Percentiles rank a stretch among this genome's conserved stretches.
Conservation (phyloP, 2,113 vertebrate species). For the Callopanchax toddi region DNA sequence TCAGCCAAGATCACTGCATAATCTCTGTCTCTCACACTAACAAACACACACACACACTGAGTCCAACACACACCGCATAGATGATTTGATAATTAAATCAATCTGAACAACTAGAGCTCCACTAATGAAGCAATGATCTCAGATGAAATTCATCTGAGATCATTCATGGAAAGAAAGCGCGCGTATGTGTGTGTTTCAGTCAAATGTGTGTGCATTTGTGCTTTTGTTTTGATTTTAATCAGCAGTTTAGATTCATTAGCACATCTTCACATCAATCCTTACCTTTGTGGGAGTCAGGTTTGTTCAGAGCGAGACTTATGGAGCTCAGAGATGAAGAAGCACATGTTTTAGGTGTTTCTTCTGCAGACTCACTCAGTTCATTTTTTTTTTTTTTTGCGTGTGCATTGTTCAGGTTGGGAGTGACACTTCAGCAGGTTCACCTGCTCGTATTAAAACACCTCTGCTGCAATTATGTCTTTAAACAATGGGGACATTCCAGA, state of each 20-base stretch:
- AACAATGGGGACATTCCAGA: slow-evolving; percentile 27
- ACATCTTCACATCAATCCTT: slow-evolving; percentile 25
- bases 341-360: too few species aligned
- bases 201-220: slow-evolving; percentile 13
- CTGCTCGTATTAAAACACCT: slow-evolving; percentile 6
- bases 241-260: slow-evolving; percentile 45
- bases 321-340: neutral
- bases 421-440: slow-evolving; percentile 27
- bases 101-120: slow-evolving; percentile 76
- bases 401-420: neutral
- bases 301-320: slow-evolving; percentile 11
- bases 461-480: slow-evolving; percentile 35
- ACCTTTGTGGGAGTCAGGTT: slow-evolving; percentile 24
- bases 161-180: slow-evolving; percentile 46
- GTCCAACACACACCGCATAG: slow-evolving; percentile 48
- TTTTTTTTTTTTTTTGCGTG: slow-evolving; percentile 1
- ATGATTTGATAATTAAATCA: slow-evolving; percentile 81
- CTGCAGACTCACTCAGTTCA: neutral
- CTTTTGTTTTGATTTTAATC: slow-evolving; percentile 60
- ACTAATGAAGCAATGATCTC: slow-evolving; percentile 78
- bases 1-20: slow-evolving; percentile 79
- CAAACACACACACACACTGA: slow-evolving; percentile 19
- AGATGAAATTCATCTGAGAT: slow-evolving; percentile 73
- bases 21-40: slow-evolving; percentile 54
- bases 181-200: slow-evolving; percentile 1